Evolutionary conservation across 2,797 vertebrate genomes (phyloP).

Genomic region (Salarias fasciatus): DNA sequence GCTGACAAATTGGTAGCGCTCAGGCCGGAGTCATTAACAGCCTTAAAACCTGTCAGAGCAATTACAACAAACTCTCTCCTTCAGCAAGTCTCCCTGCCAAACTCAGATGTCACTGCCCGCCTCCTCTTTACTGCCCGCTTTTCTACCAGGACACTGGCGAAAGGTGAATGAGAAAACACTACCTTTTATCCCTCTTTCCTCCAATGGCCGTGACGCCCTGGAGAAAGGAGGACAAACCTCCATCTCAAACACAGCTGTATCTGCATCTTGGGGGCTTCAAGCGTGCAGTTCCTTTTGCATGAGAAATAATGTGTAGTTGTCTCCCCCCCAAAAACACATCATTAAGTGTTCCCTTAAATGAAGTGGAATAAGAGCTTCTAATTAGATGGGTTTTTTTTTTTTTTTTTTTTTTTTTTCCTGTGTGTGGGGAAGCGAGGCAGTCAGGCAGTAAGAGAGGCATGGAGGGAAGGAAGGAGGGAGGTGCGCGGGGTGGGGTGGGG

Average conservation of each 20-base stretch:
- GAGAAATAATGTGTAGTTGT: slow-evolving; percentile 81
- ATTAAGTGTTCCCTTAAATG: slow-evolving; percentile 85
- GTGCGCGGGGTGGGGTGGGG: slow-evolving; percentile 17
- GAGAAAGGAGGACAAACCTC: slow-evolving; percentile 56
- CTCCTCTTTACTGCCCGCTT: slow-evolving; percentile 43
- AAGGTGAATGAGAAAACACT: slow-evolving; percentile 56
- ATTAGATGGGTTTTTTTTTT: slow-evolving; percentile 76
- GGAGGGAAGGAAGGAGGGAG: slow-evolving; percentile 56
- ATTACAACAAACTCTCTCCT: slow-evolving; percentile 78
- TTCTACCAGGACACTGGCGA: slow-evolving; percentile 51
- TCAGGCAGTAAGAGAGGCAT: slow-evolving; percentile 75
- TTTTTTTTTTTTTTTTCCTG: slow-evolving; percentile 64
- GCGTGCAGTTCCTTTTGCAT: slow-evolving; percentile 73
- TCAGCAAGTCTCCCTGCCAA: slow-evolving; percentile 72
- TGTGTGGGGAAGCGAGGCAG: slow-evolving; percentile 74
- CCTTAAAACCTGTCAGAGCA: slow-evolving; percentile 86
- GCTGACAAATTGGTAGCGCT: slow-evolving; percentile 91
- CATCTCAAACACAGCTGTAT: slow-evolving; percentile 76
- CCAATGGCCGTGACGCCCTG: slow-evolving; percentile 35
- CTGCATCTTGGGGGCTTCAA: slow-evolving; percentile 67
- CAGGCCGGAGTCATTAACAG: slow-evolving; percentile 91
- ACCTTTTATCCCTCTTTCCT: slow-evolving; percentile 19
- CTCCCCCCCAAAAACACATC: slow-evolving; percentile 79
- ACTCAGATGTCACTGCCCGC: slow-evolving; percentile 70
- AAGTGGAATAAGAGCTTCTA: slow-evolving; percentile 86